Percentiles rank a stretch among this genome's conserved stretches.
Evolutionary conservation across 1,140 invertebrate species (phyloP).

Genomic region (Aphelinus atriplicis): DNA sequence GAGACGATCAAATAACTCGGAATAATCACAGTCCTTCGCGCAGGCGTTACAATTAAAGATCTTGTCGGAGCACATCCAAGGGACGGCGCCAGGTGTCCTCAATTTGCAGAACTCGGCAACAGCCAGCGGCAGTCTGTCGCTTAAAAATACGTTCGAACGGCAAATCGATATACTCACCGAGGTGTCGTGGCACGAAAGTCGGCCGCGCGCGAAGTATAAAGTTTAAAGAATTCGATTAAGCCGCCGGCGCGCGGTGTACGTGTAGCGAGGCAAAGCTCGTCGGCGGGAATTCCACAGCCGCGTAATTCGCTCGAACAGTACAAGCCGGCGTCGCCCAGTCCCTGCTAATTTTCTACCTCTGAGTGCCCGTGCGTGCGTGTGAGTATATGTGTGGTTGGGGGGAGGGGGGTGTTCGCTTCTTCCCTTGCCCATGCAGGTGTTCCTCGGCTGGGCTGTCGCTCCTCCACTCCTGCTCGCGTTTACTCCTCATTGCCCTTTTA

Average conservation of each 20-base stretch:
- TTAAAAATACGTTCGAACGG: background rate
- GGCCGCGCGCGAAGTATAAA: conserved; percentile 14
- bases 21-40: too few species aligned
- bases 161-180: conserved; percentile 2
- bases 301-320: background rate
- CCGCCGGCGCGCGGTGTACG: background rate
- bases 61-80: too few species aligned
- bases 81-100: too few species aligned
- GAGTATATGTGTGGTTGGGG: too few species aligned
- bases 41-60: too few species aligned
- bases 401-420: background rate
- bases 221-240: conserved; percentile 29
- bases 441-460: background rate
- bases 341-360: too few species aligned
- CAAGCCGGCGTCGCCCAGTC: background rate
- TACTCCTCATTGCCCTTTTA: too few species aligned
- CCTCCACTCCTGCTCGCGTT: background rate
- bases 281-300: background rate
- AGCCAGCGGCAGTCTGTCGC: too few species aligned
- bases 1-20: too few species aligned
- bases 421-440: background rate
- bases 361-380: too few species aligned
- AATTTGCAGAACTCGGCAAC: too few species aligned
- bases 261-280: background rate
- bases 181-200: conserved; percentile 1